Conservation (phyloP, 1,140 invertebrate species). For the Sarcophaga bullata region DNA sequence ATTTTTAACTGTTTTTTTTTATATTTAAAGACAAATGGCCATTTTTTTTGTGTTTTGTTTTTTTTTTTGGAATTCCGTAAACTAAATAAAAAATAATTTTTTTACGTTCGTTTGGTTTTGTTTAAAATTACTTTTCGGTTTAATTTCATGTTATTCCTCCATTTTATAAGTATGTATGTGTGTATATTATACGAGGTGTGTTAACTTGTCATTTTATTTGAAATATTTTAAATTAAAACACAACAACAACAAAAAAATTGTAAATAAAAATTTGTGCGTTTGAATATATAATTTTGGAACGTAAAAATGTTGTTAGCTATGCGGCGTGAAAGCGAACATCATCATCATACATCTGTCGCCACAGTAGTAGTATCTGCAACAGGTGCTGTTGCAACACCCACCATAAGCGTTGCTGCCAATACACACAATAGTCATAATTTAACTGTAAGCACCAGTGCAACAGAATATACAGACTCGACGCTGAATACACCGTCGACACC, state of each 20-base stretch:
- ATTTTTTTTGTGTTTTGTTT: too few relatives aligned
- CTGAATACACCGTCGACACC: constrained; percentile 61
- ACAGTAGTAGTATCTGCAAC: constrained; percentile 43
- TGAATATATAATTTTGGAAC: constrained; percentile 40
- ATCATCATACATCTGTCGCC: constrained; percentile 47
- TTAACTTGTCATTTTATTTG: background rate
- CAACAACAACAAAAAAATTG: background rate
- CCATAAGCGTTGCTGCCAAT: constrained; percentile 33
- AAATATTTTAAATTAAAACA: background rate
- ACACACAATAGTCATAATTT: constrained; percentile 35
- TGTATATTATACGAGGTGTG: too few relatives aligned
- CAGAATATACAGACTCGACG: constrained; percentile 48
- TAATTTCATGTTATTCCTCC: too few relatives aligned
- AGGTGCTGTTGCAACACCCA: constrained; percentile 22
- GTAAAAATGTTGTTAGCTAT: constrained; percentile 66
- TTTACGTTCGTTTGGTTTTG: too few relatives aligned
- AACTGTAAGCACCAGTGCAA: background rate
- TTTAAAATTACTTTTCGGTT: too few relatives aligned
- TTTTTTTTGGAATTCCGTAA: too few relatives aligned
- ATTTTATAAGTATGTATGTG: too few relatives aligned
- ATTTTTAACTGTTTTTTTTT: too few relatives aligned
- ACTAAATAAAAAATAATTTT: too few relatives aligned
- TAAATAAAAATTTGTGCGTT: background rate
- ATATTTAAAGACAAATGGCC: too few relatives aligned
- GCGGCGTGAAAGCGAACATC: constrained; percentile 65